Conservation (phyloP, 1,140 invertebrate genomes). For the Solenopsis invicta region DNA sequence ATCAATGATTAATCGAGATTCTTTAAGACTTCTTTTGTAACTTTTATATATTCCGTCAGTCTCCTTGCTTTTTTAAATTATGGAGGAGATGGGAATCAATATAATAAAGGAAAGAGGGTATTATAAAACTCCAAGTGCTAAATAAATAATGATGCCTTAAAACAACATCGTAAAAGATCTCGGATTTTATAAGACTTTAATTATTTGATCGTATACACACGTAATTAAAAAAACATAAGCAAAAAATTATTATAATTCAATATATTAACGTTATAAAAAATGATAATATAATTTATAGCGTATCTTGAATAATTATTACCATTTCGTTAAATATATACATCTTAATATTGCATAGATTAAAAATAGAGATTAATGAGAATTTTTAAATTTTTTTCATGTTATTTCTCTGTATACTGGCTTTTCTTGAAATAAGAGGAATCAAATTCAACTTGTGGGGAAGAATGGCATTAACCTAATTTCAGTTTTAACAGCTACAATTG, state of each 20-base stretch:
- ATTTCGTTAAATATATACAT: conserved; percentile 3
- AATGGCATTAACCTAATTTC: background rate
- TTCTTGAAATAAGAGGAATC: background rate
- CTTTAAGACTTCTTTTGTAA: conserved; percentile 7
- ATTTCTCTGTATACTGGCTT: background rate
- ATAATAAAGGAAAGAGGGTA: background rate
- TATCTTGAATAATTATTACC: background rate
- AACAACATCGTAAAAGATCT: background rate
- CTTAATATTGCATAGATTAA: background rate
- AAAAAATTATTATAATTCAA: conserved; percentile 23
- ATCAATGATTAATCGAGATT: background rate
- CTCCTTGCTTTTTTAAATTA: background rate
- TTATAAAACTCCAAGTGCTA: background rate
- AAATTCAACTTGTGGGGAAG: background rate
- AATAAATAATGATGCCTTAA: conserved; percentile 6
- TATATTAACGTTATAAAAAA: no score
- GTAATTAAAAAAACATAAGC: background rate
- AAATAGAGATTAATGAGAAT: background rate
- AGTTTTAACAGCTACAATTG: background rate
- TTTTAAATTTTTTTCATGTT: background rate
- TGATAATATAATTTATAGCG: no score
- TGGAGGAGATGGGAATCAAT: background rate
- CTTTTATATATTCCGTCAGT: background rate
- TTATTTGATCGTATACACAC: background rate
- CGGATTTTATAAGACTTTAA: background rate